A percentile compares a stretch with the other conserved stretches of the same genome.
phyloP scores from a whole-genome alignment of 2,888 invertebrate genomes.

The Brachypalpus laphriformis region DNA sequence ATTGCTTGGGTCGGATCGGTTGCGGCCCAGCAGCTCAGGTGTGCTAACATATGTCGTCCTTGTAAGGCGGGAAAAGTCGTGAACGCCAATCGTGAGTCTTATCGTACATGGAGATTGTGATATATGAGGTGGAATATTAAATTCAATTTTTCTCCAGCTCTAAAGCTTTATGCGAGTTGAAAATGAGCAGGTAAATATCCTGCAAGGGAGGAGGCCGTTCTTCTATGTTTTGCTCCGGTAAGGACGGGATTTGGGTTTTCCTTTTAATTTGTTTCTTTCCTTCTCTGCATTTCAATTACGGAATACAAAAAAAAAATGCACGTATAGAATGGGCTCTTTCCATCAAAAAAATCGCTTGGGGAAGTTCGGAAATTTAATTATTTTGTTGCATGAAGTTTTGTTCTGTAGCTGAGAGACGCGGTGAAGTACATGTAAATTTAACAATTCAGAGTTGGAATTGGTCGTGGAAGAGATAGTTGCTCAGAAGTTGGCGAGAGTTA shows the following conservation, averaged over 20 bases:
- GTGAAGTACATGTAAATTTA: constrained; percentile 31
- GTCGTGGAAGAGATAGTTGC: constrained; percentile 15
- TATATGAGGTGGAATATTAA: constrained; percentile 62
- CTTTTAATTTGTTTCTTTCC: neutral
- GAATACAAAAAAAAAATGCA: neutral
- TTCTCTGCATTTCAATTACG: constrained; percentile 38
- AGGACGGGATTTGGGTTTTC: neutral
- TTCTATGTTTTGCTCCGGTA: neutral
- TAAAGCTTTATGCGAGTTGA: constrained; percentile 2
- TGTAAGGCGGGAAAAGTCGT: neutral
- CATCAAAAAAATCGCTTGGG: constrained; percentile 4
- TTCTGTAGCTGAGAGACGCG: neutral
- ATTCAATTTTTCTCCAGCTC: constrained; percentile 14
- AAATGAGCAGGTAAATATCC: constrained; percentile 8
- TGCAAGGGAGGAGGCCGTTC: neutral
- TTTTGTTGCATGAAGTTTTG: constrained; percentile 36
- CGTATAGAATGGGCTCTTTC: neutral
- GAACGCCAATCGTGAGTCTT: constrained; percentile 30
- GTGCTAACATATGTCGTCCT: constrained; percentile 26
- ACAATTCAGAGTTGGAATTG: constrained; percentile 5
- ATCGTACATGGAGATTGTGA: constrained; percentile 58
- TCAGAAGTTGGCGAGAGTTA: constrained; percentile 21
- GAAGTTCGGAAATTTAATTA: constrained; percentile 51
- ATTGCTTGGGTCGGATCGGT: neutral
- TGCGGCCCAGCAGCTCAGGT: constrained; percentile 27